Percentiles rank a stretch among this genome's conserved stretches.
These are phyloP conservation scores for Triops cancriformis DNA, from an alignment of 1,140 invertebrate genomes.

Conservation along the genomic window DNA sequence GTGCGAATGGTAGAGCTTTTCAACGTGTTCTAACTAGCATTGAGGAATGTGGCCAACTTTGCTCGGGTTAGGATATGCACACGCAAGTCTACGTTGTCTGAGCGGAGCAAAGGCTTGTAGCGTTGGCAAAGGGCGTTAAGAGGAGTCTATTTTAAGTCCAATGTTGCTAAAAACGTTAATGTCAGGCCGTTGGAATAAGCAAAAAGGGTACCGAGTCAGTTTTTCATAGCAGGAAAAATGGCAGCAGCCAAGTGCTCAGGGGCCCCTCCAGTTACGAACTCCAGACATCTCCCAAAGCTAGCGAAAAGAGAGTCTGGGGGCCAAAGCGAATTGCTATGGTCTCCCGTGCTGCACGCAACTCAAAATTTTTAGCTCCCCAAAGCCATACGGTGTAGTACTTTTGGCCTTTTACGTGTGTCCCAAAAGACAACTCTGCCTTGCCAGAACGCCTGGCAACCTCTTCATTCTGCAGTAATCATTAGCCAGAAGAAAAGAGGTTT, in stretches of 20 bases:
- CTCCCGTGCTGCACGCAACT: background rate
- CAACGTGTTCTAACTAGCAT: background rate
- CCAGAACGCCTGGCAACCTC: background rate
- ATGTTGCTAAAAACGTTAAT: conserved; percentile 6
- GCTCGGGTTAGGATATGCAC: background rate
- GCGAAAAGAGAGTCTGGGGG: background rate
- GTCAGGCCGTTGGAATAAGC: background rate
- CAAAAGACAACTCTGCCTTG: background rate
- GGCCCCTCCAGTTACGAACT: background rate
- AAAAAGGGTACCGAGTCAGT: too few species aligned
- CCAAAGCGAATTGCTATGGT: conserved; percentile 1
- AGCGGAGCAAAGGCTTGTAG: background rate
- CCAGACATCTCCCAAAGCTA: background rate
- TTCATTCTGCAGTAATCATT: conserved; percentile 1
- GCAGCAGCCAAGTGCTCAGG: background rate
- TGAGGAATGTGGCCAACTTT: background rate
- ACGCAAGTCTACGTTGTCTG: background rate
- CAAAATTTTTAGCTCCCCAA: background rate
- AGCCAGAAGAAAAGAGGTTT: background rate
- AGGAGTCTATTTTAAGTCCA: background rate
- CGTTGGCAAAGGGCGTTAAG: background rate
- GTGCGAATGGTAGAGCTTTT: background rate
- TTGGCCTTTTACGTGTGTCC: background rate
- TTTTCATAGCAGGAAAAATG: background rate
- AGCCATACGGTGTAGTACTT: too few species aligned